Evolutionary conservation across 2,888 invertebrate genomes (phyloP), one percentile per base, ranked within the genome.

Genomic region (Aphelenchoides bicaudatus): DNA sequence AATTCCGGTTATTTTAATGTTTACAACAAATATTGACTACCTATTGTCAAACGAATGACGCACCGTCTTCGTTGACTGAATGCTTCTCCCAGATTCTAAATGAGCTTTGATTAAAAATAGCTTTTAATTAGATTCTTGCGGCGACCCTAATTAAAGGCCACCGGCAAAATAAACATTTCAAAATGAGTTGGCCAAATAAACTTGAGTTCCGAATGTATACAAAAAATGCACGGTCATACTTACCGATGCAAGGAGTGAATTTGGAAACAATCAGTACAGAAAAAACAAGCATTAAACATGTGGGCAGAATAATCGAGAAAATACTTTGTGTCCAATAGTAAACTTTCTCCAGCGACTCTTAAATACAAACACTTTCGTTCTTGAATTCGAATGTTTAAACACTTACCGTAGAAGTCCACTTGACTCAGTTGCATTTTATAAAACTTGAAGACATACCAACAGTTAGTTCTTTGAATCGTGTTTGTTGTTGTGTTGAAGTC

Each of bases 1-100:
- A n/a, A n/a, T n/a, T n/a, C n/a, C n/a, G n/a, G n/a, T n/a, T n/a
- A n/a, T n/a, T n/a, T n/a, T n/a, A n/a, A n/a, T n/a, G n/a, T n/a
- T n/a, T n/a, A n/a, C n/a, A n/a, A n/a, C n/a, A n/a, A n/a, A n/a
- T n/a, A n/a, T n/a, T n/a, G n/a, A n/a, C n/a, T n/a, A n/a, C n/a
- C n/a, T 16, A 72, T 71, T 1, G 74, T 75, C 65, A 75, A 66
- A 3, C 74, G 67, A 19, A 75, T 70, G 16, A 75, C 75, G 56
- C 74, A 75, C 39, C 69, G 68, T 13, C 75, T 59, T 5, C 75
- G 63, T 50, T 72, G 72, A 2, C 71, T 70, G 50, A 75, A 74
- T 3, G 67, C 61, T 56, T 73, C 54, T 13, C 73, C 74, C 37
- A 75, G 62, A 21, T 74, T 68, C 75, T 75, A 51, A 70, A 61